Evolutionary conservation across 2,113 vertebrate genomes (phyloP).

Genomic region (Protobothrops mucrosquamatus): DNA sequence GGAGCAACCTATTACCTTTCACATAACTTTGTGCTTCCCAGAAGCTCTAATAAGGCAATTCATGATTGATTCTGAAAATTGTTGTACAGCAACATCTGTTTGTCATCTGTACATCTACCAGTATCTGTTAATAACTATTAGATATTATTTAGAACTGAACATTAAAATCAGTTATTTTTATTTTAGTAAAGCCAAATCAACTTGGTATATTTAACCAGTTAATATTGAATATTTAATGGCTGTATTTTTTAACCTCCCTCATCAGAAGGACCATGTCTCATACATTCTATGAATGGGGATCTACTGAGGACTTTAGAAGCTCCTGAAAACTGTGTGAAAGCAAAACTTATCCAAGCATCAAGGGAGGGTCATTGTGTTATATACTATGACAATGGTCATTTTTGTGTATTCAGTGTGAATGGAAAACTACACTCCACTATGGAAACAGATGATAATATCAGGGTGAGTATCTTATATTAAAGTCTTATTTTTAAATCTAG

Average conservation of each 20-base stretch:
- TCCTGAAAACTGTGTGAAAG: constrained; percentile 77
- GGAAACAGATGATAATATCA: constrained; percentile 87
- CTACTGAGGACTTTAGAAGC: constrained; percentile 89
- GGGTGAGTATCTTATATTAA: constrained; percentile 69
- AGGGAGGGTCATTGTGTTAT: constrained; percentile 92
- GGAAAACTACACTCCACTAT: constrained; percentile 86
- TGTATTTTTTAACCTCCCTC: constrained; percentile 7
- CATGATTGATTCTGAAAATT: background rate
- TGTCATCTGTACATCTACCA: background rate
- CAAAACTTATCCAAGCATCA: constrained; percentile 90
- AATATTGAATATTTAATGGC: background rate
- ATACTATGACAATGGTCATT: constrained; percentile 90
- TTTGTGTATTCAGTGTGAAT: constrained; percentile 93
- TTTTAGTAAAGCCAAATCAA: background rate
- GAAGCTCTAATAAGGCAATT: background rate
- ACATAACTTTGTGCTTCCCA: background rate
- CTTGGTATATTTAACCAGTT: background rate
- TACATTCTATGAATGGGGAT: constrained; percentile 99
- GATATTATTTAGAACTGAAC: background rate
- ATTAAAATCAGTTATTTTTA: background rate
- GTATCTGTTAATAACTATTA: background rate
- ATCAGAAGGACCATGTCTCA: constrained; percentile 95
- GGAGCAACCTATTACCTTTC: background rate
- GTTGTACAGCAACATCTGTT: background rate
- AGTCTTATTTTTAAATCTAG: background rate